These are phyloP conservation scores for Threskiornis aethiopicus DNA, from an alignment of 2,797 vertebrate genomes.

Conservation along the genomic window DNA sequence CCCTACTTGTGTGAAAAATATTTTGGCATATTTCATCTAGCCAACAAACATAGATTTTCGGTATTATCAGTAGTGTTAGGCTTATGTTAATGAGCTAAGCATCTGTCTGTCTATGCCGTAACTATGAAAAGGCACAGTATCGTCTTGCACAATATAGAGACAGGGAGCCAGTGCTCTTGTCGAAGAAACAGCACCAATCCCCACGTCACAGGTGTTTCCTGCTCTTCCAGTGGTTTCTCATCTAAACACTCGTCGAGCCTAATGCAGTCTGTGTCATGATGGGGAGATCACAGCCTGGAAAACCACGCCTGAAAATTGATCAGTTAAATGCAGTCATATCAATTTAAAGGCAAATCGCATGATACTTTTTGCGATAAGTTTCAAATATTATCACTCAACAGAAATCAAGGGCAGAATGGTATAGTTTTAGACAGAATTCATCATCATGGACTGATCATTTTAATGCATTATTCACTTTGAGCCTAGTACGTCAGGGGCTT, in stretches of 20 bases:
- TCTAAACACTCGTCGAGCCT: not conserved
- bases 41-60: not conserved
- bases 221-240: not conserved
- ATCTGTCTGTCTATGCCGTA: accelerated
- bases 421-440: not conserved
- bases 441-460: not conserved
- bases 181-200: not conserved
- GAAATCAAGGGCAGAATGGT: not conserved
- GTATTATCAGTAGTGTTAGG: not conserved
- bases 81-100: not conserved
- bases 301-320: not conserved
- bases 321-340: not conserved
- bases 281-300: not conserved
- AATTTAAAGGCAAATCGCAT: not conserved
- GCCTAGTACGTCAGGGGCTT: not conserved
- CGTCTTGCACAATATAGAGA: accelerated
- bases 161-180: not conserved
- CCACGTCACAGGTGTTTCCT: not conserved
- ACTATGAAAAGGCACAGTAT: not conserved
- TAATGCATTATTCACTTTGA: not conserved
- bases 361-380: not conserved
- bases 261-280: accelerated
- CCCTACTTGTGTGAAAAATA: not conserved
- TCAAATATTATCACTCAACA: not conserved
- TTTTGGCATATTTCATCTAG: not conserved